Base-by-base conservation (phyloP, 1,140 invertebrate species). In the Pinna nobilis region DNA sequence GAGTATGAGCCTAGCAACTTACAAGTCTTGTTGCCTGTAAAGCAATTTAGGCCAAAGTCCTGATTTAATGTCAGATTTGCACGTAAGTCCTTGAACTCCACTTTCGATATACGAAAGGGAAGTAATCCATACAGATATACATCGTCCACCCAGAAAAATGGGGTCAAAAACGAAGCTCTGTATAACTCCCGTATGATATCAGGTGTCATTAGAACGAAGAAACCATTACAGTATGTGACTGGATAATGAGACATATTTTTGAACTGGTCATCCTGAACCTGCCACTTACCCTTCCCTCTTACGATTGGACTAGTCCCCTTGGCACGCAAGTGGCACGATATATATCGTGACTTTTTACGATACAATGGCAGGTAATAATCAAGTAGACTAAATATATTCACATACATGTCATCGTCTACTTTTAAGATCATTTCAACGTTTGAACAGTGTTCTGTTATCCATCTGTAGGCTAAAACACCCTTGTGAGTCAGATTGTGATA, bases 371-470 rank as follows among this genome's bases (percentile, higher is more conserved):
- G 53, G 32, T 74, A 44, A 7, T 73, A 37, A 2, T 71, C 49
- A 23, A 84, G 30, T 6, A 84, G 33, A 15, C 74, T 69, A 39
- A 93, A 93, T 4, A 96, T 82, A 88, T 96, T 94, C 20, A 96
- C 91, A 44, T 95, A 92, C 70, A 94, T 94, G 84, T 97, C 95
- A 87, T 97, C 95, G 86, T 98, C 96, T 86, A 95, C 93, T 91
- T 98, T 98, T 7, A 97, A 90, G 15, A 97, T 91, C 81, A 92
- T 94, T 64, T 92, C 89, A 1, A 92, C 91, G 28, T 91, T 88
- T 4, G 82, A 77, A 85, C 95, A 97, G 77, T 91, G 89, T 18
- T 88, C 88, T 0, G 90, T 84, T 1, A 92, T 92, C 95, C 95
- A 98, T 79, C 92, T 91, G 33, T 96, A 86, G 0, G 95, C 95